A percentile compares a stretch with the other conserved stretches of the same genome.
Conservation (phyloP, 1,140 invertebrate genomes). For the Halesus radiatus region DNA sequence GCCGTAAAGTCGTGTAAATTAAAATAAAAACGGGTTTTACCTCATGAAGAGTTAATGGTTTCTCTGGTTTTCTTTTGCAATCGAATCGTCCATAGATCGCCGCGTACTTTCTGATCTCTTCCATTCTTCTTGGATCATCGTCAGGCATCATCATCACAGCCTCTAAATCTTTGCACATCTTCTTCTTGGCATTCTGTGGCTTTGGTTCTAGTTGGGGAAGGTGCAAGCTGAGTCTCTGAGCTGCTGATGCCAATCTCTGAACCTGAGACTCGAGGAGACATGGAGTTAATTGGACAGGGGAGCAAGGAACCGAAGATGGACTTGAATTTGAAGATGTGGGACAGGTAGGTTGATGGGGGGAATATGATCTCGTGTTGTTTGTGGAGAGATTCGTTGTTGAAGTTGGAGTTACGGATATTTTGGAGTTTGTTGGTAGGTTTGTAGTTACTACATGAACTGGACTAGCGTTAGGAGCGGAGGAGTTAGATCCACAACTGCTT, state of each 20-base stretch:
- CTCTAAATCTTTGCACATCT: slow-evolving; percentile 93
- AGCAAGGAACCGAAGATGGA: slow-evolving; percentile 65
- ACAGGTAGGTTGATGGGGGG: slow-evolving; percentile 68
- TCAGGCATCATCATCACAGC: slow-evolving; percentile 91
- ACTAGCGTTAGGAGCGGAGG: slow-evolving; percentile 66
- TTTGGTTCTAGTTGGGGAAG: slow-evolving; percentile 90
- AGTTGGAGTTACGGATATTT: slow-evolving; percentile 64
- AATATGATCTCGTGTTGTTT: slow-evolving; percentile 66
- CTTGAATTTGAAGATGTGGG: slow-evolving; percentile 71
- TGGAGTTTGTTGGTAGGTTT: slow-evolving; percentile 61
- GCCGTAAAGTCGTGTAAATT: too few species aligned
- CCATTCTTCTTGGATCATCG: slow-evolving; percentile 89
- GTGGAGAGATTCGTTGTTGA: slow-evolving; percentile 64
- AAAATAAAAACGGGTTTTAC: slow-evolving; percentile 64
- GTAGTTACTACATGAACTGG: slow-evolving; percentile 61
- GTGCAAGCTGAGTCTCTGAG: slow-evolving; percentile 85
- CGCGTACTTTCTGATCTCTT: slow-evolving; percentile 94
- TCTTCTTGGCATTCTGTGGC: slow-evolving; percentile 91
- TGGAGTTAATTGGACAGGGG: slow-evolving; percentile 81
- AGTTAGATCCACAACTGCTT: slow-evolving; percentile 65
- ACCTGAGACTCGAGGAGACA: slow-evolving; percentile 88
- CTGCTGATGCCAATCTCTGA: slow-evolving; percentile 84
- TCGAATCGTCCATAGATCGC: slow-evolving; percentile 97
- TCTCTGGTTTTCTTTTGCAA: slow-evolving; percentile 95
- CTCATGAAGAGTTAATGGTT: slow-evolving; percentile 96